Percentiles rank a stretch among this genome's conserved stretches.
Conservation (phyloP, 2,113 vertebrate species). For the Falco punctatus region DNA sequence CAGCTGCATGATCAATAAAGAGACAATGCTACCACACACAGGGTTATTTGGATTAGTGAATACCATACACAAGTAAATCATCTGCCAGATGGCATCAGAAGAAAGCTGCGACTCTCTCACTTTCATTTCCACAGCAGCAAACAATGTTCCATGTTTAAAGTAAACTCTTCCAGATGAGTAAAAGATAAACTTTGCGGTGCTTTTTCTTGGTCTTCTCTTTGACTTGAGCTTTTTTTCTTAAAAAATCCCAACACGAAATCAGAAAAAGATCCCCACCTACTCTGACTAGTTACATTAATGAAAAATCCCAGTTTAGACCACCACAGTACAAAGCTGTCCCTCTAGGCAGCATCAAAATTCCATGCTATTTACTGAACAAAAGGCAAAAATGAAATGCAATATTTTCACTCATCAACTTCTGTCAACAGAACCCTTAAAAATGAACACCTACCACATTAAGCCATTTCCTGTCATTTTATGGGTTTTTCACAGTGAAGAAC, state of each 20-base stretch:
- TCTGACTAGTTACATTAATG: constrained; percentile 68
- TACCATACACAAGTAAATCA: constrained; percentile 76
- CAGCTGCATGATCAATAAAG: constrained; percentile 67
- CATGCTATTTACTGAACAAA: constrained; percentile 57
- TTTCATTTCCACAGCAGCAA: constrained; percentile 82
- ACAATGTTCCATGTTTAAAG: constrained; percentile 81
- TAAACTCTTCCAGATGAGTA: constrained; percentile 89
- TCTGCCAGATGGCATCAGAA: constrained; percentile 81
- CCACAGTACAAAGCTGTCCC: constrained; percentile 63
- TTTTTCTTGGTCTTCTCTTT: constrained; percentile 71
- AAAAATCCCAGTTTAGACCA: constrained; percentile 69
- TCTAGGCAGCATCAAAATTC: constrained; percentile 65
- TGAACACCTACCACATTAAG: constrained; percentile 71
- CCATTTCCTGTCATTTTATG: constrained; percentile 76
- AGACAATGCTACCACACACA: constrained; percentile 77
- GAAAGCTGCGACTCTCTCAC: constrained; percentile 78
- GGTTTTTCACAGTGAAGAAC: constrained; percentile 62
- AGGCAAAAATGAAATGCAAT: constrained; percentile 58
- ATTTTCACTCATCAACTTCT: constrained; percentile 68
- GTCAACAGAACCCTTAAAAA: constrained; percentile 72
- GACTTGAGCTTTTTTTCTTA: constrained; percentile 42
- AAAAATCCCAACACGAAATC: not conserved
- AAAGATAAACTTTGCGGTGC: constrained; percentile 78
- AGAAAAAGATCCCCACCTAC: not conserved
- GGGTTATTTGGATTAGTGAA: constrained; percentile 80